Base-by-base conservation (phyloP, 2,888 invertebrate genomes). In the Lottia scabra region DNA sequence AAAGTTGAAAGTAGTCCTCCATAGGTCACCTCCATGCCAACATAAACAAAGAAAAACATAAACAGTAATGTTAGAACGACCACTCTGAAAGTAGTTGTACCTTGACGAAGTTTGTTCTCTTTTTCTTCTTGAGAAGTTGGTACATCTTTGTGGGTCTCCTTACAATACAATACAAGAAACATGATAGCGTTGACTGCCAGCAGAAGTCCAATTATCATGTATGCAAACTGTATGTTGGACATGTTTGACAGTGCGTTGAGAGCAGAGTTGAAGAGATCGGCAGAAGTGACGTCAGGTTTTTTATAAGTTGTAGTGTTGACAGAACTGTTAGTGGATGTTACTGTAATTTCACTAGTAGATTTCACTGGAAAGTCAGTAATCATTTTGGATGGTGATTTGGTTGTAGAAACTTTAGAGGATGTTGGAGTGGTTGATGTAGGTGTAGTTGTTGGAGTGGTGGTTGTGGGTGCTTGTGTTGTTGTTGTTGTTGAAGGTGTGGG, bases 1-100 rank as follows among this genome's bases (percentile, higher is more conserved):
- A 89, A 90, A 12, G 88, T 87, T 68, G 89, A 83, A 8, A 90
- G 80, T n/a, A 90, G 82, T n/a, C 89, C 90, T 1, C 90, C 90
- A 81, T 85, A 90, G 10, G 90, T 88, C 8, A 90, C 89, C 79
- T 91, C 90, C 78, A 89, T 84, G 3, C 91, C 90, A 48, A 89
- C 85, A 74, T 90, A 90, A 19, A 88, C 75, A 72, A 90, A 85
- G 72, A 88, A 88, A 75, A 91, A 90, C 43, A 89, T 44, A 63
- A 89, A 88, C 63, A 90, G 82, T 13, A 90, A 79, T 1, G 84
- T 70, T 2, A 90, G 84, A 13, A 90, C 77, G 13, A 83, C 75
- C 3, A 83, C 68, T 23, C 83, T 75, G 70, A 87, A 85, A 8
- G 80, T 75, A 2, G 19, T 12, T 46, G 63, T 23, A 56, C 66